Evolutionary conservation across 1,140 invertebrate species (phyloP).

Genomic region (Drosophila ohnishii): DNA sequence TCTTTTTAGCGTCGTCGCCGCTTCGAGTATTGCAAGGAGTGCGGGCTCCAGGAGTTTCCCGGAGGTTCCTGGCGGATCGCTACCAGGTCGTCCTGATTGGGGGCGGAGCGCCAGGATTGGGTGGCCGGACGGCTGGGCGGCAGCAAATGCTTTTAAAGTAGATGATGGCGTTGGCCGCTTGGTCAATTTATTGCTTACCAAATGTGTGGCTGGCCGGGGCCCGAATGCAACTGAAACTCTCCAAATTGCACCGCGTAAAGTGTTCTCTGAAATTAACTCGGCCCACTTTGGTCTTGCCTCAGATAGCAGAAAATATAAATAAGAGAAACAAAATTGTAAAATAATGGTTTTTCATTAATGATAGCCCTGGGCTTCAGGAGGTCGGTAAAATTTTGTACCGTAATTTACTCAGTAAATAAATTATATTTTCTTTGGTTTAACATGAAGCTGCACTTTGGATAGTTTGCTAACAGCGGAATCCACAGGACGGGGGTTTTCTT

Average conservation of each 20-base stretch:
- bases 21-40: slow-evolving; percentile 16
- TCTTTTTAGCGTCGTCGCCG: slow-evolving; percentile 70
- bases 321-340: slow-evolving; percentile 38
- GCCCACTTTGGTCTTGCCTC: slow-evolving; percentile 37
- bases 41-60: slow-evolving; percentile 4
- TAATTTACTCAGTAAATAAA: slow-evolving; percentile 8
- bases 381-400: slow-evolving; percentile 25
- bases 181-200: slow-evolving; percentile 76
- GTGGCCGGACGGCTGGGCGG: slow-evolving; percentile 5
- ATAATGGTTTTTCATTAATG: slow-evolving; percentile 55
- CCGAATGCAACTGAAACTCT: slow-evolving; percentile 49
- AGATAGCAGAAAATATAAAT: slow-evolving; percentile 54
- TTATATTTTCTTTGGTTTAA: slow-evolving; percentile 1
- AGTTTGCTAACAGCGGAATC: not conserved
- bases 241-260: slow-evolving; percentile 64
- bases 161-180: slow-evolving; percentile 60
- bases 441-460: not conserved
- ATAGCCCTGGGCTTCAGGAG: slow-evolving; percentile 16
- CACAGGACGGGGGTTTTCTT: not conserved
- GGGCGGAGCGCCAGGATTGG: slow-evolving; percentile 16
- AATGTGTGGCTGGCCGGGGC: slow-evolving; percentile 52
- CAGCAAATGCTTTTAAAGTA: slow-evolving; percentile 76
- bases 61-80: slow-evolving; percentile 18
- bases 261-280: slow-evolving; percentile 70
- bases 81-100: slow-evolving; percentile 23